Conservation (phyloP, 2,113 vertebrate species). For the Pachyramphus minor region DNA sequence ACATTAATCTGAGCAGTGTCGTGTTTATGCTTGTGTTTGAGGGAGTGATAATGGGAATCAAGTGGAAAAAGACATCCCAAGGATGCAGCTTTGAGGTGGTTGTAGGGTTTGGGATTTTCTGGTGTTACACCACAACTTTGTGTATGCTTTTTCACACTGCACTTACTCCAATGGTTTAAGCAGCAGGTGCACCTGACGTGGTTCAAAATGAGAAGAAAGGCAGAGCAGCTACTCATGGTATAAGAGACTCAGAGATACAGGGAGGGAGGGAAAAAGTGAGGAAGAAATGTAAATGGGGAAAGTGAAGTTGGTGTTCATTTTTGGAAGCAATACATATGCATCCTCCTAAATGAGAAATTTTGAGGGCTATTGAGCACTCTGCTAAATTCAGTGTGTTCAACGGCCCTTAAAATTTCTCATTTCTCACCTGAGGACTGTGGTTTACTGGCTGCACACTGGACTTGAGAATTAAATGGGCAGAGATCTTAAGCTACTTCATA, state of each 20-base stretch:
- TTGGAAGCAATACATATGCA: slow-evolving; percentile 52
- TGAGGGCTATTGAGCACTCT: slow-evolving; percentile 68
- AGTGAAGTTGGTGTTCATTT: slow-evolving; percentile 27
- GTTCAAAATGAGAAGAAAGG: neutral
- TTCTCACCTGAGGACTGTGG: slow-evolving; percentile 57
- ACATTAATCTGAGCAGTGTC: neutral
- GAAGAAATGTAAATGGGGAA: neutral
- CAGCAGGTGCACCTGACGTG: neutral
- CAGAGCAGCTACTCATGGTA: neutral
- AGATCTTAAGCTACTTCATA: neutral
- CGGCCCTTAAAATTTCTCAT: slow-evolving; percentile 74
- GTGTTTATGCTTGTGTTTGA: neutral
- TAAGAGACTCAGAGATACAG: neutral
- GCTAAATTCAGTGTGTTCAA: slow-evolving; percentile 60
- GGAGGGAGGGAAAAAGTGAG: neutral
- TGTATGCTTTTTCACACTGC: neutral
- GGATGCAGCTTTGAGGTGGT: neutral
- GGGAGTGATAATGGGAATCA: neutral
- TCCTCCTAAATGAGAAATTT: slow-evolving; percentile 73
- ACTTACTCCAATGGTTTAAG: neutral
- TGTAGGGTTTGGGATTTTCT: neutral
- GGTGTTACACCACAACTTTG: neutral
- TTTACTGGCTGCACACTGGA: slow-evolving; percentile 49
- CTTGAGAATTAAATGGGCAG: slow-evolving; percentile 28
- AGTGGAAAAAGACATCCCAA: neutral